These are phyloP conservation scores for Numenius phaeopus DNA, from an alignment of 2,797 vertebrate species.

Conservation along the genomic window DNA sequence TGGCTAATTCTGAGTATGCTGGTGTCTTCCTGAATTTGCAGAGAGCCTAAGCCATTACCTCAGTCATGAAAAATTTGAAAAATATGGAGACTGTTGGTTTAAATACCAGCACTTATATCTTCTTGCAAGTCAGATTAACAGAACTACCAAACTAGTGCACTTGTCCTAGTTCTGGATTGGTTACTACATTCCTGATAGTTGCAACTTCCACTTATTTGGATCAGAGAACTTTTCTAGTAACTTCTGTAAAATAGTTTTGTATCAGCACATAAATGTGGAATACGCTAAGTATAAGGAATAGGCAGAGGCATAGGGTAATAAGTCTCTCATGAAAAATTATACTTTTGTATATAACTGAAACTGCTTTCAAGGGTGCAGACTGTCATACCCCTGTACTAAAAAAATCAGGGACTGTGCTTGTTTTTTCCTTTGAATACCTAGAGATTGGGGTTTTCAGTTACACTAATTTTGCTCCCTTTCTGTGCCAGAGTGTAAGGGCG, in stretches of 20 bases:
- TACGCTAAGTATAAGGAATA: neutral
- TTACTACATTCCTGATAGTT: neutral
- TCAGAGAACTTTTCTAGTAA: neutral
- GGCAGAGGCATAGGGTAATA: neutral
- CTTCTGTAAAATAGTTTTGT: neutral
- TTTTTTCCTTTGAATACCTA: neutral
- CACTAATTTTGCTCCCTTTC: neutral
- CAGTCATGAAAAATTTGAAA: neutral
- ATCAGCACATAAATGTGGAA: neutral
- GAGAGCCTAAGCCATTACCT: neutral
- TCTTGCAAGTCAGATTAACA: neutral
- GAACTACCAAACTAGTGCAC: neutral
- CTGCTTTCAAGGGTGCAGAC: neutral
- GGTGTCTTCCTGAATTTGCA: neutral
- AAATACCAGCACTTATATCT: neutral
- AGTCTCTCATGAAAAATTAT: neutral
- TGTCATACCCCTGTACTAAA: neutral
- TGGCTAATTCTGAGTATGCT: neutral
- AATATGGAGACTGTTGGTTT: neutral
- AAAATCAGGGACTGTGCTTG: neutral
- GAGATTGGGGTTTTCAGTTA: neutral
- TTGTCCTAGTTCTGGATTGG: neutral
- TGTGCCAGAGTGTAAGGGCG: neutral
- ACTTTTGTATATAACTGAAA: neutral
- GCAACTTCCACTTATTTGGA: neutral